These are phyloP conservation scores for Neolamprologus brichardi DNA, from an alignment of 2,113 vertebrate genomes.

Conservation along the genomic window DNA sequence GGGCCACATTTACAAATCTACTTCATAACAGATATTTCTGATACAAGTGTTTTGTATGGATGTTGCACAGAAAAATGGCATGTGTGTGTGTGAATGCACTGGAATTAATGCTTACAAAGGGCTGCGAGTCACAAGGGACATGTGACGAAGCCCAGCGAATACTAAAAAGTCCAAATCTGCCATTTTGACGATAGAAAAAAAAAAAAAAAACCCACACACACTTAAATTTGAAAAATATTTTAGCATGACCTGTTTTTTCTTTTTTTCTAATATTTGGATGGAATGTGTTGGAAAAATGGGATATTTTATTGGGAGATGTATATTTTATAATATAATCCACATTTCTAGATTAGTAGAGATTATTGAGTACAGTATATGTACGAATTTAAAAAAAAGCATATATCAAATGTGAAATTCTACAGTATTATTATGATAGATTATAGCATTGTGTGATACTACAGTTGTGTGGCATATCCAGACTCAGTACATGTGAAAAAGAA, in stretches of 20 bases:
- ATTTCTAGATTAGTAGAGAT: constrained; percentile 74
- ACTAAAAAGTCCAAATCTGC: constrained; percentile 28
- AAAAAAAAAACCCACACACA: not conserved
- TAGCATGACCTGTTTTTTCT: constrained; percentile 40
- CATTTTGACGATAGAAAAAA: constrained; percentile 18
- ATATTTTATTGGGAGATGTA: constrained; percentile 78
- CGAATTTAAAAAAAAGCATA: constrained; percentile 43
- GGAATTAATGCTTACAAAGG: not conserved
- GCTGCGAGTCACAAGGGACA: not conserved
- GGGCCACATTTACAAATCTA: not conserved
- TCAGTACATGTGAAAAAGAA: constrained; percentile 47
- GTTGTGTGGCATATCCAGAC: constrained; percentile 63
- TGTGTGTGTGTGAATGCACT: not conserved
- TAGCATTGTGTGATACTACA: constrained; percentile 59
- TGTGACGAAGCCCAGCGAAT: constrained; percentile 3
- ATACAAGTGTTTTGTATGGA: constrained; percentile 1
- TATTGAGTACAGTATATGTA: constrained; percentile 59
- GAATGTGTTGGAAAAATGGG: constrained; percentile 49
- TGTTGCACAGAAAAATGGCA: not conserved
- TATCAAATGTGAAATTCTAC: constrained; percentile 67
- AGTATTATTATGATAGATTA: constrained; percentile 60
- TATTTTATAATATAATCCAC: constrained; percentile 78
- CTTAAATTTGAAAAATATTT: constrained; percentile 5
- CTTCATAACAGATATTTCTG: not conserved
- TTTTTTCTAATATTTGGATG: constrained; percentile 47